These are phyloP conservation scores for Neoniphon sammara DNA, from an alignment of 2,797 vertebrate species.

Conservation along the genomic window DNA sequence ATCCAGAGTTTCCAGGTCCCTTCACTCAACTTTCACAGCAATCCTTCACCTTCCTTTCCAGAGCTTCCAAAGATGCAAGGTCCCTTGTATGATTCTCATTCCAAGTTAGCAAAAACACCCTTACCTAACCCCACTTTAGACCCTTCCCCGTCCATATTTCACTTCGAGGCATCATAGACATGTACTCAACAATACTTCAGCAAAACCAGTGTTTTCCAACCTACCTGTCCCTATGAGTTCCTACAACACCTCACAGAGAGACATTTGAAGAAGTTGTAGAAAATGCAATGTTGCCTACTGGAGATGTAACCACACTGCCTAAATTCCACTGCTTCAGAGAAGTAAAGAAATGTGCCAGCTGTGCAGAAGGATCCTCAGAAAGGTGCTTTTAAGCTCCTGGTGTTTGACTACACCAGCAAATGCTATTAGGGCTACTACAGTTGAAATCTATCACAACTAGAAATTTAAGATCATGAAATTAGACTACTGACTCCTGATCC, in stretches of 20 bases:
- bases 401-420: too few relatives aligned
- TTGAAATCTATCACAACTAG: too few relatives aligned
- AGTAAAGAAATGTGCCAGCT: background rate
- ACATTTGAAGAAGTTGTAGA: background rate
- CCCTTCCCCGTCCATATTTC: background rate
- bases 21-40: background rate
- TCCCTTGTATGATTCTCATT: background rate
- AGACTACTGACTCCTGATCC: too few relatives aligned
- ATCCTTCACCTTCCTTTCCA: conserved; percentile 1
- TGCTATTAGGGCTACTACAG: too few relatives aligned
- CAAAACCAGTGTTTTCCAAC: background rate
- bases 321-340: background rate
- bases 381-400: too few relatives aligned
- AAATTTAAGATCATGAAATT: too few relatives aligned
- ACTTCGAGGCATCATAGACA: background rate
- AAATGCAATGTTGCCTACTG: background rate
- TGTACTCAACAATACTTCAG: background rate
- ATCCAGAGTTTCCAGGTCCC: background rate
- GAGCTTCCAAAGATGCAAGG: conserved; percentile 2
- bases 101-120: background rate
- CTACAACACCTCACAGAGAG: background rate
- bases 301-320: background rate
- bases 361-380: background rate
- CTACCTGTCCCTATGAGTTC: background rate
- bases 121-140: background rate